phyloP scores from a whole-genome alignment of 30 jellyfish, hydroid and myxozoan species.

The Turritopsis rubra region DNA sequence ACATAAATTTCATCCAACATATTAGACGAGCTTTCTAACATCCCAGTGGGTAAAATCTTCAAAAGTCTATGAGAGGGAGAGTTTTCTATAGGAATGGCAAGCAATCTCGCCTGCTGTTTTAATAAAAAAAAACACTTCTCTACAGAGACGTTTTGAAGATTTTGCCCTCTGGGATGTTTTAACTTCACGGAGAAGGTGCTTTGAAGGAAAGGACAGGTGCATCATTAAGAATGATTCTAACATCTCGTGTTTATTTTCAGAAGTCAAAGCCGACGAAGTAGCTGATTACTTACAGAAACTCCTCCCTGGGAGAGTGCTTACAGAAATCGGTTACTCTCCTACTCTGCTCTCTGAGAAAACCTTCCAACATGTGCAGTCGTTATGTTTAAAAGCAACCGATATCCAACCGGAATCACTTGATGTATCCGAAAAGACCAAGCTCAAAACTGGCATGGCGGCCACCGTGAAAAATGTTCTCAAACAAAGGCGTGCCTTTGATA shows the following conservation, averaged over 20 bases:
- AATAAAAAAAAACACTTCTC: no score
- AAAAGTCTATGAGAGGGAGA: no score
- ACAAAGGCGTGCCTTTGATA: constrained; percentile 34
- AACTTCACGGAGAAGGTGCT: no score
- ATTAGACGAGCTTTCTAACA: no score
- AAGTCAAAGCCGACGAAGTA: background rate
- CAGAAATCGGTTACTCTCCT: constrained; percentile 78
- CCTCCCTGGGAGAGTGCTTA: constrained; percentile 48
- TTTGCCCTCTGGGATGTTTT: no score
- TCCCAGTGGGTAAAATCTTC: no score
- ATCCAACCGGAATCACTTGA: constrained; percentile 7
- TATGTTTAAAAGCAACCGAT: constrained; percentile 23
- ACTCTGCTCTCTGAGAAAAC: constrained; percentile 38
- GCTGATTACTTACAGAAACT: constrained; percentile 35
- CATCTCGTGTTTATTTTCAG: background rate
- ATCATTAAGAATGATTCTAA: no score
- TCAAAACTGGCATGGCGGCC: constrained; percentile 73
- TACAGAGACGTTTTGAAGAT: no score
- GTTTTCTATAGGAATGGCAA: no score
- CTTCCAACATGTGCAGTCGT: constrained; percentile 37
- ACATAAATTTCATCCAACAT: no score
- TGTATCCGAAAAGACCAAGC: constrained; percentile 27
- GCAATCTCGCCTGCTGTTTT: no score
- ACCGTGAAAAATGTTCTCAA: constrained; percentile 46
- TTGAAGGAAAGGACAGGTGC: no score